These are phyloP conservation scores for Brienomyrus brachyistius DNA, from an alignment of 2,113 vertebrate genomes.

Conservation along the genomic window DNA sequence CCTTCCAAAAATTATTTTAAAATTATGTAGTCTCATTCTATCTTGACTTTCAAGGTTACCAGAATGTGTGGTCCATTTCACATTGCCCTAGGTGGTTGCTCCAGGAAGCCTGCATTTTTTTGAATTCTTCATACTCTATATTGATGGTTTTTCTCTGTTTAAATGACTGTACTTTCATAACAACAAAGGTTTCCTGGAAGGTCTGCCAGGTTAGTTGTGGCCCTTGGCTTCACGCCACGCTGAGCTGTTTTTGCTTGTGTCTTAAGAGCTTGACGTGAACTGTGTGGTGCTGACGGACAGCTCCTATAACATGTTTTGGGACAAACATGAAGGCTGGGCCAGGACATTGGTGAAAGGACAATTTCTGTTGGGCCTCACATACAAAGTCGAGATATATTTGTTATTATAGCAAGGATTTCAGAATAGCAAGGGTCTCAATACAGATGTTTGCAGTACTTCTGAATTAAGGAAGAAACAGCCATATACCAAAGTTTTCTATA, in stretches of 20 bases:
- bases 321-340: background rate
- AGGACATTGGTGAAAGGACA: background rate
- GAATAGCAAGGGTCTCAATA: background rate
- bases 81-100: background rate
- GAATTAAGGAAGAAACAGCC: background rate
- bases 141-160: constrained; percentile 1
- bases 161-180: background rate
- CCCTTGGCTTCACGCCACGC: background rate
- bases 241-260: background rate
- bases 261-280: background rate
- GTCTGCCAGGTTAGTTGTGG: background rate
- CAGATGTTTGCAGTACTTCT: background rate
- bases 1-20: background rate
- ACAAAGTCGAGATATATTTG: background rate
- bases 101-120: background rate
- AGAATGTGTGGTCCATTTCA: constrained; percentile 3
- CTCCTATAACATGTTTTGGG: background rate
- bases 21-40: constrained; percentile 6
- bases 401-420: background rate
- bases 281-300: constrained; percentile 4
- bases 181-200: background rate
- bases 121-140: background rate
- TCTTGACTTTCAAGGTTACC: background rate
- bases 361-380: background rate
- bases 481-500: background rate